A percentile compares a stretch with the other conserved stretches of the same genome.
phyloP scores from a whole-genome alignment of 2,113 vertebrate genomes.

The Sakesphorus luctuosus region DNA sequence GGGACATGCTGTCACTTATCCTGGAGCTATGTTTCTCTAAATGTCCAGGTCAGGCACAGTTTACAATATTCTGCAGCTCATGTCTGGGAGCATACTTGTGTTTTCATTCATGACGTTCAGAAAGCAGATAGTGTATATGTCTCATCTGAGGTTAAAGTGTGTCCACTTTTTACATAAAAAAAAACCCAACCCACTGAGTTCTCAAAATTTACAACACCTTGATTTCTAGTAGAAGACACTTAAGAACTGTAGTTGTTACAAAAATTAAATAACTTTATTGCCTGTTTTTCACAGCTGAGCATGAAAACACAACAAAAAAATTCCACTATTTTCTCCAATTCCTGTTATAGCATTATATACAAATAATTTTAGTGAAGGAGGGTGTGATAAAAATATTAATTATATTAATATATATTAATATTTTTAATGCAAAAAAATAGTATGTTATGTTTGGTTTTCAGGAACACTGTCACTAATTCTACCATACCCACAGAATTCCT shows the following conservation, averaged over 20 bases:
- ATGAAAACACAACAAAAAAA: background rate
- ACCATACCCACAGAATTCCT: background rate
- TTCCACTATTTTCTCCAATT: background rate
- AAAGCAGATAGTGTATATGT: background rate
- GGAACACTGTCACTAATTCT: background rate
- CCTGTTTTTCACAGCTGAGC: background rate
- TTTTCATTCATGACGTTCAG: background rate
- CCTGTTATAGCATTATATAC: background rate
- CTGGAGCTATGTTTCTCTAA: background rate
- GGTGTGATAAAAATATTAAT: background rate
- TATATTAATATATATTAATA: background rate
- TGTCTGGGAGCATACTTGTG: background rate
- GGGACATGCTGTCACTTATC: background rate
- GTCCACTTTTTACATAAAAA: background rate
- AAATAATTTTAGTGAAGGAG: background rate
- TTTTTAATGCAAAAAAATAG: background rate
- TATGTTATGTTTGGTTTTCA: background rate
- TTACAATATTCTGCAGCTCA: background rate
- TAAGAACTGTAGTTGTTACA: background rate
- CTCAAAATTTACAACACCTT: background rate
- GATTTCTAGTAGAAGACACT: background rate
- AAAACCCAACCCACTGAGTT: background rate
- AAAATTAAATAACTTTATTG: background rate
- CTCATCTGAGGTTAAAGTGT: background rate
- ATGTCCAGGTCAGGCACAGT: background rate